A percentile compares a stretch with the other conserved stretches of the same genome.
Conservation (phyloP, 2,888 invertebrate species). For the Hemithea aestivaria region DNA sequence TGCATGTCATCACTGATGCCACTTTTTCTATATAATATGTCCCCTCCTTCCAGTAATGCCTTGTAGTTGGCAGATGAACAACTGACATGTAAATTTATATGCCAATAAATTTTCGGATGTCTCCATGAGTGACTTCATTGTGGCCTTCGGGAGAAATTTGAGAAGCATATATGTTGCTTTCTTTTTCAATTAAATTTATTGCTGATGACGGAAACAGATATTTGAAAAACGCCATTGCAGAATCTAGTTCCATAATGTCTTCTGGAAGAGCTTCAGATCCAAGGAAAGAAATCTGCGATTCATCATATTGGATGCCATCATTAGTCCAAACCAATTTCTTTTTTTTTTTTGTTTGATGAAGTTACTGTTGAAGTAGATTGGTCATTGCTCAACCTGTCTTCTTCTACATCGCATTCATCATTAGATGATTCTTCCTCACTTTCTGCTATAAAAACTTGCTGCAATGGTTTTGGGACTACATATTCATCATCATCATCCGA, state of each 20-base stretch:
- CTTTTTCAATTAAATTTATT: background rate
- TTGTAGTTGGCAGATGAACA: constrained; percentile 26
- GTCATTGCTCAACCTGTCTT: too few species aligned
- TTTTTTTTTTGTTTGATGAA: too few species aligned
- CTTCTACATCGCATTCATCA: too few species aligned
- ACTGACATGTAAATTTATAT: constrained; percentile 25
- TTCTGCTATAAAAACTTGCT: too few species aligned
- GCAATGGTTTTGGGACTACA: too few species aligned
- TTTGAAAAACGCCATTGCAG: background rate
- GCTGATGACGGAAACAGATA: background rate
- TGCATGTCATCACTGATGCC: constrained; percentile 17
- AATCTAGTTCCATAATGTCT: background rate
- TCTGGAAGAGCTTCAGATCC: background rate
- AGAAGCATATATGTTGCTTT: constrained; percentile 1
- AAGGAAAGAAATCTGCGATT: background rate
- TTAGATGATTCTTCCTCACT: too few species aligned
- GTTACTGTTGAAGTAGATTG: too few species aligned
- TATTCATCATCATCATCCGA: too few species aligned
- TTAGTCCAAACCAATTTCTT: background rate
- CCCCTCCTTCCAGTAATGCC: constrained; percentile 26
- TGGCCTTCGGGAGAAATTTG: constrained; percentile 1
- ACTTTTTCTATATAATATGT: constrained; percentile 24
- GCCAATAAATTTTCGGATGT: constrained; percentile 6
- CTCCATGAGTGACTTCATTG: constrained; percentile 2
- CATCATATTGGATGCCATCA: background rate